These are phyloP conservation scores for Crocidura indochinensis DNA, from an alignment of 2,797 vertebrate species.

Conservation along the genomic window DNA sequence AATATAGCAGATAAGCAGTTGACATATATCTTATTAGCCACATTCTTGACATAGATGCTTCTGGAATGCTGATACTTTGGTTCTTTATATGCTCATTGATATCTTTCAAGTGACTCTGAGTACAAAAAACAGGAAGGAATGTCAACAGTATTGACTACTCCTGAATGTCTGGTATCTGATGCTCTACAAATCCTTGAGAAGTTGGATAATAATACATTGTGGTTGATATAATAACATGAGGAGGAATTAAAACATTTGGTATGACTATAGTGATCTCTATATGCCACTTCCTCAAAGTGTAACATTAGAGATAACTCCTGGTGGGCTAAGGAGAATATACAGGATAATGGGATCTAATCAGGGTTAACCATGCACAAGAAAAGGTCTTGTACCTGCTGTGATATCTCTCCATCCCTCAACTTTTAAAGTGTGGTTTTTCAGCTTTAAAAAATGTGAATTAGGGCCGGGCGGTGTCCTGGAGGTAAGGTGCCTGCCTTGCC, in stretches of 20 bases:
- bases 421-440: neutral
- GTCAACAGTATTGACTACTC: neutral
- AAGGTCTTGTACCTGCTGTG: too few relatives aligned
- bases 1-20: neutral
- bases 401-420: too few relatives aligned
- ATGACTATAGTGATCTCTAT: too few relatives aligned
- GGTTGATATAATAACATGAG: neutral
- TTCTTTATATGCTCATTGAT: neutral
- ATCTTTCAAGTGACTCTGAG: neutral
- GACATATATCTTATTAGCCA: neutral
- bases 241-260: conserved; percentile 1
- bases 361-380: too few relatives aligned
- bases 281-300: too few relatives aligned
- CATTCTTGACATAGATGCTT: neutral
- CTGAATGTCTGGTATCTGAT: neutral
- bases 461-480: too few relatives aligned
- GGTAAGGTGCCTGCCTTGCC: too few relatives aligned
- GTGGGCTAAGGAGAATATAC: too few relatives aligned
- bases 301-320: too few relatives aligned
- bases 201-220: neutral
- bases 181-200: neutral
- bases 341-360: too few relatives aligned
- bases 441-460: neutral
- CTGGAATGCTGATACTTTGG: neutral
- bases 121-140: neutral